These are phyloP conservation scores for Hippocampus mohnikei DNA, from an alignment of 2,113 vertebrate species.

Conservation along the genomic window DNA sequence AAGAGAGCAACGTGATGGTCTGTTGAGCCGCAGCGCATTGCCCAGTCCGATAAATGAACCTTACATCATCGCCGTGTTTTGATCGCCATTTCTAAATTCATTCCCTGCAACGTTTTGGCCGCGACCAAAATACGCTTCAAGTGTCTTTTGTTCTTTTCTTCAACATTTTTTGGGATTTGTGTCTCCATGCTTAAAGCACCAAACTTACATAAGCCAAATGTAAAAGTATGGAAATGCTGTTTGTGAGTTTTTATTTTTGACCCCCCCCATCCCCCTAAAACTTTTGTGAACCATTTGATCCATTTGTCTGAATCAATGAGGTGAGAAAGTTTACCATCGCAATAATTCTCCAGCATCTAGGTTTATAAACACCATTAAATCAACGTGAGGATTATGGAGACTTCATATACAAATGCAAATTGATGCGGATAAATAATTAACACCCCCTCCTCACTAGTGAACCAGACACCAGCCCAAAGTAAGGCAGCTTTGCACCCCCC, in stretches of 20 bases:
- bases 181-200: background rate
- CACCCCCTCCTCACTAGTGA: background rate
- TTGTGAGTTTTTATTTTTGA: no score
- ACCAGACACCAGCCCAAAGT: slow-evolving; percentile 8
- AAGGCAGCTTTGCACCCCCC: slow-evolving; percentile 6
- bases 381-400: background rate
- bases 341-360: background rate
- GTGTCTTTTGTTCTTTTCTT: background rate
- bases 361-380: background rate
- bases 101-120: slow-evolving; percentile 15
- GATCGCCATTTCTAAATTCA: slow-evolving; percentile 22
- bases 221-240: background rate
- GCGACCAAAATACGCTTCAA: background rate
- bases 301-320: no score
- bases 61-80: slow-evolving; percentile 44
- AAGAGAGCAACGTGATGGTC: slow-evolving; percentile 49
- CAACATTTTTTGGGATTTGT: background rate
- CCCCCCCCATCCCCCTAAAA: no score
- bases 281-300: no score
- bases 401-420: background rate
- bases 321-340: background rate
- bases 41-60: slow-evolving; percentile 37
- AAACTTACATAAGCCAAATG: background rate
- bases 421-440: slow-evolving; percentile 2
- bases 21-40: slow-evolving; percentile 23